Percentiles rank a stretch among this genome's conserved stretches.
These are phyloP conservation scores for Parambassis ranga DNA, from an alignment of 2,797 vertebrate genomes.

Conservation along the genomic window DNA sequence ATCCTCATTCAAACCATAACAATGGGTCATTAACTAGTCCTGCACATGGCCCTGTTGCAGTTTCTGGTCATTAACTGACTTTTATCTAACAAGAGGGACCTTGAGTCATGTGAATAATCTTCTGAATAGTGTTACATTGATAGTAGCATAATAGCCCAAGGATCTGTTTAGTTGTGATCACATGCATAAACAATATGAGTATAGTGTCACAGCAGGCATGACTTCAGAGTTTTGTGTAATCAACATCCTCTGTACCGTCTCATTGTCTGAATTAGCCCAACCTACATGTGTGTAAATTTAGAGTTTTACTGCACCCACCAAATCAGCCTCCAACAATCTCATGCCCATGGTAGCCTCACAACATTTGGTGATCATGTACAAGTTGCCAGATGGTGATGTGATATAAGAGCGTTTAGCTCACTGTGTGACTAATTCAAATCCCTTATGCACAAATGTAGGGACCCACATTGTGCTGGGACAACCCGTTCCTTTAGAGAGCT, in stretches of 20 bases:
- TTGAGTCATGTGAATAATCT: conserved; percentile 29
- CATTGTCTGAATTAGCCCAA: conserved; percentile 3
- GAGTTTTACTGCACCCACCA: neutral
- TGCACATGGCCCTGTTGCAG: too few relatives aligned
- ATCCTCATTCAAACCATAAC: too few relatives aligned
- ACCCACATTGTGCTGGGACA: neutral
- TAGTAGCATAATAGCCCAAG: neutral
- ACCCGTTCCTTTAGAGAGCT: neutral
- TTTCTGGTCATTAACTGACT: too few relatives aligned
- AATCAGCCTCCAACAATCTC: neutral
- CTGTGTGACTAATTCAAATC: conserved; percentile 4
- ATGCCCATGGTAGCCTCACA: conserved; percentile 1
- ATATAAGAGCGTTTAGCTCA: conserved; percentile 1
- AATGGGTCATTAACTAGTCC: too few relatives aligned
- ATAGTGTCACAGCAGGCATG: neutral
- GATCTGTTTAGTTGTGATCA: conserved; percentile 5
- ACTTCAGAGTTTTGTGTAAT: conserved; percentile 13
- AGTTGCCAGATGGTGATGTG: conserved; percentile 5
- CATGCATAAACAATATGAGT: neutral
- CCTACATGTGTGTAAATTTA: conserved; percentile 10
- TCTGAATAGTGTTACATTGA: conserved; percentile 10
- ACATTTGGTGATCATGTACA: conserved; percentile 3
- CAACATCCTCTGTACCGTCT: neutral
- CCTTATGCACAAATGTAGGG: neutral
- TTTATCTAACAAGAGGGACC: too few relatives aligned